Conservation (phyloP, 2,113 vertebrate species). For the Penelope pileata region DNA sequence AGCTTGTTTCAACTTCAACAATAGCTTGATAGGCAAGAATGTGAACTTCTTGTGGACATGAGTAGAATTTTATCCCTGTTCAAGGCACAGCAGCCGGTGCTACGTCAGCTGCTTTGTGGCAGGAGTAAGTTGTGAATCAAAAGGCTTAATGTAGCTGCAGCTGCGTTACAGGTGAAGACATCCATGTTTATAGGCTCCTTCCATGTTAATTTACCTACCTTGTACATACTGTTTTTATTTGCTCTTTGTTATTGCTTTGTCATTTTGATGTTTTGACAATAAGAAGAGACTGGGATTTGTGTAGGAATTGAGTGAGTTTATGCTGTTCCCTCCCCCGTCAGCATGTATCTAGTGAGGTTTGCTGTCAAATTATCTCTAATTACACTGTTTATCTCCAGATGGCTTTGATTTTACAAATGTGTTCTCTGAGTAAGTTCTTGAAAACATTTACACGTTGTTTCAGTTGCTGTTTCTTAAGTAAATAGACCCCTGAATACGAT, state of each 20-base stretch:
- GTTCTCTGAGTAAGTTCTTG: background rate
- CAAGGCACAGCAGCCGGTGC: background rate
- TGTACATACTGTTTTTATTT: background rate
- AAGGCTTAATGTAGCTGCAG: background rate
- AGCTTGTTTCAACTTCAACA: slow-evolving; percentile 17
- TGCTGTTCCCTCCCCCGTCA: background rate
- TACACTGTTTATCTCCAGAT: background rate
- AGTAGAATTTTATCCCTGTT: background rate
- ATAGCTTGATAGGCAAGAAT: background rate
- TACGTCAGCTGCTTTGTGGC: background rate
- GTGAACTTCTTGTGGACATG: background rate
- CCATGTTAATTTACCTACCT: background rate
- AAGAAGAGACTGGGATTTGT: background rate
- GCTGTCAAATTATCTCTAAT: background rate
- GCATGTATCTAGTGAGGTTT: background rate
- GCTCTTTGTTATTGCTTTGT: background rate
- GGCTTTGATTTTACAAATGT: background rate
- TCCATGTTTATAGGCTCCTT: background rate
- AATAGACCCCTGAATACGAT: background rate
- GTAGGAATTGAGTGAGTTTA: background rate
- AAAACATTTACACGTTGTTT: background rate
- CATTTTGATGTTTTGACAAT: background rate
- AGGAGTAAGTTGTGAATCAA: background rate
- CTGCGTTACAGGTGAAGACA: background rate
- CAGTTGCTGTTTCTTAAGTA: background rate